Evolutionary conservation across 2,888 invertebrate species (phyloP).

Genomic region (Eilema griseolum): DNA sequence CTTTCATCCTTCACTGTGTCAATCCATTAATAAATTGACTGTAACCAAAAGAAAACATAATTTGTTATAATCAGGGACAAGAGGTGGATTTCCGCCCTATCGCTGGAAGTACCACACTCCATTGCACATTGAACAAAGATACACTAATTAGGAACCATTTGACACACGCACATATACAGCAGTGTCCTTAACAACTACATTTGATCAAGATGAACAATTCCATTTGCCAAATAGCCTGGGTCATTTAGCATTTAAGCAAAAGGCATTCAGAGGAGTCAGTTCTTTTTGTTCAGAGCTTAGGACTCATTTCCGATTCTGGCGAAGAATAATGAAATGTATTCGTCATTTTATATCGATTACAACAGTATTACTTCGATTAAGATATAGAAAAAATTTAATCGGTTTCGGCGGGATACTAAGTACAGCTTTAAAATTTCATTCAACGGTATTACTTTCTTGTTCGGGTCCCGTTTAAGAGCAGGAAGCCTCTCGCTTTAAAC

Average conservation of each 20-base stretch:
- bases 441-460: no score
- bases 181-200: conserved; percentile 66
- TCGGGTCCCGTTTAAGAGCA: not conserved
- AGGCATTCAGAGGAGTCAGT: not conserved
- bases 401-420: no score
- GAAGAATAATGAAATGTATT: not conserved
- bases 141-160: conserved; percentile 83
- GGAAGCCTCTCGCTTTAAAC: no score
- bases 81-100: conserved; percentile 60
- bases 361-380: no score
- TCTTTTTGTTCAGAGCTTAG: not conserved
- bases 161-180: conserved; percentile 70
- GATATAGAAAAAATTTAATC: no score
- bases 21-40: conserved; percentile 46
- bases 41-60: conserved; percentile 77
- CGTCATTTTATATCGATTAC: no score
- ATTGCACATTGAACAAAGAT: conserved; percentile 80
- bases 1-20: conserved; percentile 40
- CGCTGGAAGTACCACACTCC: conserved; percentile 67
- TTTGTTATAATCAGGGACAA: conserved; percentile 81
- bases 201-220: conserved; percentile 69
- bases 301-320: not conserved
- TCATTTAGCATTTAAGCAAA: not conserved
- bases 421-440: no score
- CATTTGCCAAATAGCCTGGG: conserved; percentile 44